Evolutionary conservation across 1,140 invertebrate genomes (phyloP).

Genomic region (Drosophila takahashii): DNA sequence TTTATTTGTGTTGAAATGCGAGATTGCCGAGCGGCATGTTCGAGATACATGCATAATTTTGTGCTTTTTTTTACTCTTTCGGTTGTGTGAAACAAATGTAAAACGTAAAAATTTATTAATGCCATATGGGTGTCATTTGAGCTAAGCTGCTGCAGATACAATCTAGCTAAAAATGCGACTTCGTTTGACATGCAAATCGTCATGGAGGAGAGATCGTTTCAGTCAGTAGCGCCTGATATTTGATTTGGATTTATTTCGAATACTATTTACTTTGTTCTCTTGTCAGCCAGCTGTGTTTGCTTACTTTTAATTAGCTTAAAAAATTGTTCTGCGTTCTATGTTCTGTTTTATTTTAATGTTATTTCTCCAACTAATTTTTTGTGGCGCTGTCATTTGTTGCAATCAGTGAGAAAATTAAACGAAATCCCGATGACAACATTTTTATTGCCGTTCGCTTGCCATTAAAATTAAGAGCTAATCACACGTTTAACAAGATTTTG

Average conservation of each 20-base stretch:
- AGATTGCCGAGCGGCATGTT: slow-evolving; percentile 43
- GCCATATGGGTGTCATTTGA: slow-evolving; percentile 58
- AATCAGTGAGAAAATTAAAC: slow-evolving; percentile 75
- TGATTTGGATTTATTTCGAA: slow-evolving; percentile 72
- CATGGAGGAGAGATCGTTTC: slow-evolving; percentile 41
- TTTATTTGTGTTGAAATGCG: slow-evolving; percentile 53
- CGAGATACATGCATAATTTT: slow-evolving; percentile 67
- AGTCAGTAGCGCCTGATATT: slow-evolving; percentile 46
- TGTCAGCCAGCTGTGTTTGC: slow-evolving; percentile 43
- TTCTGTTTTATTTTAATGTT: slow-evolving; percentile 31
- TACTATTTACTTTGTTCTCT: slow-evolving; percentile 13
- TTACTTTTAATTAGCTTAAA: slow-evolving; percentile 68
- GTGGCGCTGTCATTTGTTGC: slow-evolving; percentile 67
- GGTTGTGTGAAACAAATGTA: slow-evolving; percentile 38
- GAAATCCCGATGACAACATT: slow-evolving; percentile 42
- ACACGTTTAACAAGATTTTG: slow-evolving; percentile 53
- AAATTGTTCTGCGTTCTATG: slow-evolving; percentile 29
- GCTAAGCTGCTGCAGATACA: slow-evolving; percentile 54
- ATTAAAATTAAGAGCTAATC: slow-evolving; percentile 65
- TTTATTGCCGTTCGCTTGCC: slow-evolving; percentile 35
- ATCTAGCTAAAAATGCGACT: slow-evolving; percentile 45
- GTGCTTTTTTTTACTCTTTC: slow-evolving; percentile 3
- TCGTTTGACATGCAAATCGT: slow-evolving; percentile 76
- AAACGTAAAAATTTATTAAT: slow-evolving; percentile 60
- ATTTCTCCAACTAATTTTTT: slow-evolving; percentile 48